These are phyloP conservation scores for Eueremaeus valkanovi DNA, from an alignment of 2,888 invertebrate species.

Conservation along the genomic window DNA sequence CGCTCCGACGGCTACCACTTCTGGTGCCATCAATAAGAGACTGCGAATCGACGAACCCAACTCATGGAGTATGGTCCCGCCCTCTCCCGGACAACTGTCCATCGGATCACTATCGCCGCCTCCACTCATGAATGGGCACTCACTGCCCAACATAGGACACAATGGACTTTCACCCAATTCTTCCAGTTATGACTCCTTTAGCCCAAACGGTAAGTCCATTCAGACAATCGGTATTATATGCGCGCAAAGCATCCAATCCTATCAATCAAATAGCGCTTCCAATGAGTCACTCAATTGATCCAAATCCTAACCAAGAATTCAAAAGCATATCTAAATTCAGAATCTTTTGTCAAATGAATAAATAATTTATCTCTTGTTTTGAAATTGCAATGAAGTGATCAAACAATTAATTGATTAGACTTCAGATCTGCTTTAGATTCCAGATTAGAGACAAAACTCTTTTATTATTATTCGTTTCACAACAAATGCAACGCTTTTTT, in stretches of 20 bases:
- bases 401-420: too few species aligned
- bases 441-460: too few species aligned
- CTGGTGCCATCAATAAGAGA: slow-evolving; percentile 40
- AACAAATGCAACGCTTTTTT: too few species aligned
- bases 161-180: slow-evolving; percentile 42
- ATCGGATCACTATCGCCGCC: slow-evolving; percentile 45
- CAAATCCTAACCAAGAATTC: too few species aligned
- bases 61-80: slow-evolving; percentile 41
- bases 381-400: too few species aligned
- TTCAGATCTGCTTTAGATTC: too few species aligned
- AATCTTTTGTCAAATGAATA: too few species aligned
- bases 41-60: slow-evolving; percentile 41
- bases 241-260: neutral
- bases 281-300: neutral
- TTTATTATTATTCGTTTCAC: too few species aligned
- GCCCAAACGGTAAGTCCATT: slow-evolving; percentile 43
- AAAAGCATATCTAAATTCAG: too few species aligned
- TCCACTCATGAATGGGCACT: slow-evolving; percentile 41
- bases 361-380: too few species aligned
- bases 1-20: slow-evolving; percentile 31
- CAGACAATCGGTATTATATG: neutral
- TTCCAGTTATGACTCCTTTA: slow-evolving; percentile 44
- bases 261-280: neutral
- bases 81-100: slow-evolving; percentile 44
- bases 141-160: slow-evolving; percentile 33